Base-by-base conservation (phyloP, 2,797 vertebrate genomes). In the Leptoclinus maculatus region DNA sequence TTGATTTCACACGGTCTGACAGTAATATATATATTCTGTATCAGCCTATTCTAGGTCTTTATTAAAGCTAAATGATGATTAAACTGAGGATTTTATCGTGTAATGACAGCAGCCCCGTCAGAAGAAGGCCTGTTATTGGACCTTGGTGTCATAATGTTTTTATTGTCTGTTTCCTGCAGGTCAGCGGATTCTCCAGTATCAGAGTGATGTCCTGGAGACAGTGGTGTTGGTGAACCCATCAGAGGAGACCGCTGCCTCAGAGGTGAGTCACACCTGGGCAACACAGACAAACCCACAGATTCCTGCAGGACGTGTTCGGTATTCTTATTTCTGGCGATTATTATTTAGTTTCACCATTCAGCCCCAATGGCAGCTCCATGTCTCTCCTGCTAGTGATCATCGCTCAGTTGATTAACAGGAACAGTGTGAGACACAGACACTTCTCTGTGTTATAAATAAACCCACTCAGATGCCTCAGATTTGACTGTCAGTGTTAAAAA, bases 141-240 rank as follows among this genome's bases (percentile, higher is more conserved):
- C 43, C 27, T 27, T 1, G 3, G 4, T 25, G 54, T 66, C 0
- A 36, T 72, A 43, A 6, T 65, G 70, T 41, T 9, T 78, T 19
- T 39, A 39, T 54, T 8, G 3, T 25, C 7, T 83, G 8, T 80
- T 78, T 78, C 65, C 67, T 84, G 57, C 81, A 99, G 98, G 98
- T 88, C 98, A 99, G 93, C 95, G 96, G 93, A 96, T 94, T 85
- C 96, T 99, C 47, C 96, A 96, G 87, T 96, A 98, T 88, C 95
- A 91, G 88, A 98, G 97, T 83, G 96, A 97, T 84, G 95, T 93
- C 69, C 95, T 99, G 43, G 92, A 98, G 85, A 98, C 97, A 0
- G 94, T 96, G 78, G 96, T 99, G 88, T 91, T 99, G 89, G 97
- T 99, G 67, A 99, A 99, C 87, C 97, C 97, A 47, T 96, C 95